A percentile compares a stretch with the other conserved stretches of the same genome.
phyloP scores from a whole-genome alignment of 2,888 invertebrate species.

The Dryobota labecula region DNA sequence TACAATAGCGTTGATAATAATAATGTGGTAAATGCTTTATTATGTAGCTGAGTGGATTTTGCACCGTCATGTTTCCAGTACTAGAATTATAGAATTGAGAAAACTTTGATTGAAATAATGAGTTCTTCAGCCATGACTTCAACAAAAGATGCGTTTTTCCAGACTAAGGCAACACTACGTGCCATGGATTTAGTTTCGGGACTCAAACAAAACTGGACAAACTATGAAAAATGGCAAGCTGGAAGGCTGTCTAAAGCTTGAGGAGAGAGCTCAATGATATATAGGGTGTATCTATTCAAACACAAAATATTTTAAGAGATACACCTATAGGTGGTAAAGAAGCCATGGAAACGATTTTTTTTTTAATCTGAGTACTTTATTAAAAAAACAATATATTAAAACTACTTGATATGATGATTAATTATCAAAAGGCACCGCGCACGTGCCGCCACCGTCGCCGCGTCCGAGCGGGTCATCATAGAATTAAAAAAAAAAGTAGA shows the following conservation, averaged over 20 bases:
- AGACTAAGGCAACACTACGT: background rate
- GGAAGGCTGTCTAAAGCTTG: background rate
- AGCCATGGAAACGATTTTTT: too few relatives aligned
- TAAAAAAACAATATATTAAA: too few relatives aligned
- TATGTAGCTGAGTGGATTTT: background rate
- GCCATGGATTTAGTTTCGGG: background rate
- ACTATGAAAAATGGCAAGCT: background rate
- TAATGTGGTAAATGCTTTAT: conserved; percentile 9
- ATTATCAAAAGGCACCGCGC: too few relatives aligned
- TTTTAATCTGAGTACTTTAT: too few relatives aligned
- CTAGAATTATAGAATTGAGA: background rate
- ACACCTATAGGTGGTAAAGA: too few relatives aligned
- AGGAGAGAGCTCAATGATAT: background rate
- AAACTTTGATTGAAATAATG: background rate
- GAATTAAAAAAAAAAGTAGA: too few relatives aligned
- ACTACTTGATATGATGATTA: too few relatives aligned
- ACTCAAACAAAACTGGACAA: background rate
- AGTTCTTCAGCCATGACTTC: too few relatives aligned
- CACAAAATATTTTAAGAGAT: too few relatives aligned
- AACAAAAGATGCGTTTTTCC: background rate
- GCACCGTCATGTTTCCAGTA: background rate
- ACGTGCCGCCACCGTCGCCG: too few relatives aligned
- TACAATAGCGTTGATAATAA: background rate
- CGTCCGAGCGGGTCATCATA: too few relatives aligned
- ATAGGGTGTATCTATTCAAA: too few relatives aligned